phyloP scores from a whole-genome alignment of 2,113 vertebrate species.

The Erythrolamprus reginae region DNA sequence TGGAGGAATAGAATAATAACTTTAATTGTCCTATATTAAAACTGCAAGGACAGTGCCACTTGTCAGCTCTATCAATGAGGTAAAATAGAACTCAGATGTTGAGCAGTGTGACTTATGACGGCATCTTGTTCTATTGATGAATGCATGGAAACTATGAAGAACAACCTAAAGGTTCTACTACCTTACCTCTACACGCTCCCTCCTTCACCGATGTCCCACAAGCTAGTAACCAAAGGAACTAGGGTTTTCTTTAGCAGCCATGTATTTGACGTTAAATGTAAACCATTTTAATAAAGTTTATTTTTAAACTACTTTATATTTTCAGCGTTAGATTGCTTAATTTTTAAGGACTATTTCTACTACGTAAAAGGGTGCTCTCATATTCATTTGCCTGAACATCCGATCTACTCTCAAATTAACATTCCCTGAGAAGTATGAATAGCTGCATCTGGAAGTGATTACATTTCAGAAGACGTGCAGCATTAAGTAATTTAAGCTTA shows the following conservation, averaged over 20 bases:
- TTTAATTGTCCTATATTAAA: neutral
- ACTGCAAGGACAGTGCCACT: neutral
- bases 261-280: slow-evolving; percentile 46
- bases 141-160: neutral
- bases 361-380: slow-evolving; percentile 55
- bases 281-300: slow-evolving; percentile 55
- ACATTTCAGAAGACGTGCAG: slow-evolving; percentile 58
- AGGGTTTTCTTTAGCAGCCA: slow-evolving; percentile 35
- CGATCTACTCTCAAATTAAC: slow-evolving; percentile 63
- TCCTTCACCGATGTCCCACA: slow-evolving; percentile 11
- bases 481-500: slow-evolving; percentile 65
- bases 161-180: neutral
- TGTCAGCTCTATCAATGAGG: neutral
- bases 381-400: slow-evolving; percentile 53
- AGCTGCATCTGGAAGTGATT: slow-evolving; percentile 66
- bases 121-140: neutral
- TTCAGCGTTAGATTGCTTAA: slow-evolving; percentile 56
- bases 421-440: slow-evolving; percentile 61
- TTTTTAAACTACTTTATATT: slow-evolving; percentile 52
- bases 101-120: neutral
- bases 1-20: neutral
- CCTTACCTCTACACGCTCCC: neutral
- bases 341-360: slow-evolving; percentile 59
- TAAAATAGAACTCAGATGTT: neutral
- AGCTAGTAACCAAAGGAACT: neutral